These are phyloP conservation scores for Neoarius graeffei DNA, from an alignment of 2,113 vertebrate species.

Conservation along the genomic window DNA sequence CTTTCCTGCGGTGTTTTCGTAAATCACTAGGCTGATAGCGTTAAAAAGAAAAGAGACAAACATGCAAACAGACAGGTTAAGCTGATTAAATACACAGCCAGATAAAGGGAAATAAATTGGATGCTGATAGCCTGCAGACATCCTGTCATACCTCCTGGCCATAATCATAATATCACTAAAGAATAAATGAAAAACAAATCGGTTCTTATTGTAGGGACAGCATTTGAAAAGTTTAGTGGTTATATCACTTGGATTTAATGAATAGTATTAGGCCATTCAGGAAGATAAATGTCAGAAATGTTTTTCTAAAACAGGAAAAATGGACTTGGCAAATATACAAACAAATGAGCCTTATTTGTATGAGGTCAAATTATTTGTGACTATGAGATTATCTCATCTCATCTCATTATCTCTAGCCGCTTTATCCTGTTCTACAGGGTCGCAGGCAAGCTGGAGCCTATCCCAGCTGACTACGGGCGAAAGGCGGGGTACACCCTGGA, in stretches of 20 bases:
- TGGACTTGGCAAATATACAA: neutral
- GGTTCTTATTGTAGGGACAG: neutral
- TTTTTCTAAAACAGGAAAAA: neutral
- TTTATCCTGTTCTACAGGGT: too few relatives aligned
- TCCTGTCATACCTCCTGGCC: neutral
- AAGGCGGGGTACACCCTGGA: too few relatives aligned
- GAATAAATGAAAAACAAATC: slow-evolving; percentile 5
- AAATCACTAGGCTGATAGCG: slow-evolving; percentile 90
- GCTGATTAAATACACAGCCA: slow-evolving; percentile 47
- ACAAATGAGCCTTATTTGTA: neutral
- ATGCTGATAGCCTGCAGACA: neutral
- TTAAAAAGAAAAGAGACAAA: slow-evolving; percentile 54
- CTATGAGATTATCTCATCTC: neutral
- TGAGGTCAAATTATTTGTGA: neutral
- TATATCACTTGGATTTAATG: neutral
- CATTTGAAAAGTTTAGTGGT: neutral
- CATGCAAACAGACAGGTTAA: slow-evolving; percentile 63
- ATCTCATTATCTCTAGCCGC: too few relatives aligned
- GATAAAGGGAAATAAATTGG: slow-evolving; percentile 26
- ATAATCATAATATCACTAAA: neutral
- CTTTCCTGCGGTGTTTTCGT: slow-evolving; percentile 94
- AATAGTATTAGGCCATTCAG: neutral
- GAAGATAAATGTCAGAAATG: neutral
- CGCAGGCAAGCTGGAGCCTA: too few relatives aligned
- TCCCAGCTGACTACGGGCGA: too few relatives aligned